Evolutionary conservation across 1,140 invertebrate genomes (phyloP), one percentile per base, ranked within the genome.

Genomic region (Drosophila varians): DNA sequence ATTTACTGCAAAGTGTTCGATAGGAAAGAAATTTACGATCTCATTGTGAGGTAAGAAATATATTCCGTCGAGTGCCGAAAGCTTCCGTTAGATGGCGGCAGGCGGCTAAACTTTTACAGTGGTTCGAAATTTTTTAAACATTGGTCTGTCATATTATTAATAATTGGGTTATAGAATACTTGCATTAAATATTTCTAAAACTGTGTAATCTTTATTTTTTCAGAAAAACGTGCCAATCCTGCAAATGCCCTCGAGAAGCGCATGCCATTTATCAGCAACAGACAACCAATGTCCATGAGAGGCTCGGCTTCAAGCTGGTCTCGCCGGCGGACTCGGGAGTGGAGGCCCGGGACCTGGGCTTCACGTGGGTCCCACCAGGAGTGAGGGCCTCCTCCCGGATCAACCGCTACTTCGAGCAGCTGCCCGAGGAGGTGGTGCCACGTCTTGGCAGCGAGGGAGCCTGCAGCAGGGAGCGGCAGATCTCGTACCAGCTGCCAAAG

Each of bases 401-500:
- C 61, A 93, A 95, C 66, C 94, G 95, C 75, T 96, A 95, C 90
- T 97, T 97, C 90, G 93, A 94, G 51, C 93, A 94, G 91, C 90
- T 97, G 82, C 96, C 96, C 16, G 92, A 94, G 65, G 94, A 95
- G 77, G 95, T 96, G 90, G 95, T 97, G 51, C 96, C 96, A 12
- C 93, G 94, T 72, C 88, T 96, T 52, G 95, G 95, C 40, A 94
- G 94, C 18, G 92, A 94, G 40, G 96, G 97, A 23, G 96, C 98
- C 91, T 93, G 95, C 88, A 93, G 95, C 91, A 90, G 97, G 71
- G 94, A 96, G 87, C 94, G 95, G 66, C 96, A 98, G 92, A 92
- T 99, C 64, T 95, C 97, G 52, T 93, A 94, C 48, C 98, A 99
- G 92, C 93, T 99, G 75, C 98, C 98, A 11, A 97, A 97, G 91